Evolutionary conservation across 2,113 vertebrate species (phyloP).

Genomic region (Erpornis zantholeuca): DNA sequence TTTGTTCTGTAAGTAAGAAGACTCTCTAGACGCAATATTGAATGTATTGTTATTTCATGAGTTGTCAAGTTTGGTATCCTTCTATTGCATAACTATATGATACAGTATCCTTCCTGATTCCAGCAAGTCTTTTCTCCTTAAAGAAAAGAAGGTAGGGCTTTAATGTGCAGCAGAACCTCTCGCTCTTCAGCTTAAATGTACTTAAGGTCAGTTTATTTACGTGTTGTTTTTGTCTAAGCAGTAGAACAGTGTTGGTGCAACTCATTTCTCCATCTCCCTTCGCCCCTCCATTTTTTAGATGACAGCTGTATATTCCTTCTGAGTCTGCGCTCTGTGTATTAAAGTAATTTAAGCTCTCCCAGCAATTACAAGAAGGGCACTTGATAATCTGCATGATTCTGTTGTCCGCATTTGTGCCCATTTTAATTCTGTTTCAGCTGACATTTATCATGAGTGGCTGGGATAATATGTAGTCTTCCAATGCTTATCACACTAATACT

Average conservation of each 20-base stretch:
- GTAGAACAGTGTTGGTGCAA: background rate
- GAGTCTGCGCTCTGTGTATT: background rate
- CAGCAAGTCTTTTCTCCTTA: background rate
- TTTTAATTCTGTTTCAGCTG: background rate
- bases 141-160: slow-evolving; percentile 34
- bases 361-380: background rate
- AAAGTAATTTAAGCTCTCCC: background rate
- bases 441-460: background rate
- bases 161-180: background rate
- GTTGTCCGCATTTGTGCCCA: background rate
- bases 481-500: background rate
- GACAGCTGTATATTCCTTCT: background rate
- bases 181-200: background rate
- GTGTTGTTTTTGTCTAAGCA: background rate
- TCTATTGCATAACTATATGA: background rate
- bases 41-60: background rate
- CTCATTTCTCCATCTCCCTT: background rate
- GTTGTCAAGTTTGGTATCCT: background rate
- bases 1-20: background rate
- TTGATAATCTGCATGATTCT: background rate
- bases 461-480: background rate
- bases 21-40: accelerated
- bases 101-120: background rate
- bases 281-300: background rate
- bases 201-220: slow-evolving; percentile 21